Percentiles rank a stretch among this genome's conserved stretches.
phyloP scores from a whole-genome alignment of 2,888 invertebrate species.

The Nesidiocoris tenuis region DNA sequence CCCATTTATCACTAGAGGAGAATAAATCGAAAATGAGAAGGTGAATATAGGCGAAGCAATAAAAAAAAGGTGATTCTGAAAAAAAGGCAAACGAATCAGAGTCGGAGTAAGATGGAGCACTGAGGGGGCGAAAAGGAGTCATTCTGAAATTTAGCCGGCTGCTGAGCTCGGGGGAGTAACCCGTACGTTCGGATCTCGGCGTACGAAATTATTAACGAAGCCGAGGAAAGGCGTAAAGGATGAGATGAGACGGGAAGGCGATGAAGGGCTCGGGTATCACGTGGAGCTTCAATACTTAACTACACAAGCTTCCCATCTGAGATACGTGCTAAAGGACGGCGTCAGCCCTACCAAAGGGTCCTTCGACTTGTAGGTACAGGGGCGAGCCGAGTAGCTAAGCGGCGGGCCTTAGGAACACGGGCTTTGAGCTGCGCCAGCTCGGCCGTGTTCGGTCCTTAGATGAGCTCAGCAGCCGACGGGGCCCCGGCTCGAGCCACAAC shows the following conservation, averaged over 20 bases:
- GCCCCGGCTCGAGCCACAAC: neutral
- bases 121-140: neutral
- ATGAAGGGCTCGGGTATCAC: constrained; percentile 7
- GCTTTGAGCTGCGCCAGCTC: too few species aligned
- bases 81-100: too few species aligned
- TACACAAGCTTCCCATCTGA: neutral
- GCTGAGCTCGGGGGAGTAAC: neutral
- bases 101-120: neutral
- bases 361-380: too few species aligned
- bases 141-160: neutral
- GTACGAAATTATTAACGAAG: neutral
- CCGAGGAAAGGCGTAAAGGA: neutral
- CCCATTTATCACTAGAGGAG: too few species aligned
- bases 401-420: too few species aligned
- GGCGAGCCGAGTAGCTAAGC: too few species aligned
- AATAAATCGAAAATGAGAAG: too few species aligned
- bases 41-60: too few species aligned
- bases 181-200: neutral
- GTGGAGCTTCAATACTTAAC: neutral
- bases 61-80: too few species aligned
- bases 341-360: too few species aligned
- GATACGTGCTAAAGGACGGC: neutral
- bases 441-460: neutral
- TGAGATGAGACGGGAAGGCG: neutral
- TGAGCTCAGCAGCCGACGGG: neutral